Conservation (phyloP, 2,797 vertebrate species). For the Lycodopsis pacificus region DNA sequence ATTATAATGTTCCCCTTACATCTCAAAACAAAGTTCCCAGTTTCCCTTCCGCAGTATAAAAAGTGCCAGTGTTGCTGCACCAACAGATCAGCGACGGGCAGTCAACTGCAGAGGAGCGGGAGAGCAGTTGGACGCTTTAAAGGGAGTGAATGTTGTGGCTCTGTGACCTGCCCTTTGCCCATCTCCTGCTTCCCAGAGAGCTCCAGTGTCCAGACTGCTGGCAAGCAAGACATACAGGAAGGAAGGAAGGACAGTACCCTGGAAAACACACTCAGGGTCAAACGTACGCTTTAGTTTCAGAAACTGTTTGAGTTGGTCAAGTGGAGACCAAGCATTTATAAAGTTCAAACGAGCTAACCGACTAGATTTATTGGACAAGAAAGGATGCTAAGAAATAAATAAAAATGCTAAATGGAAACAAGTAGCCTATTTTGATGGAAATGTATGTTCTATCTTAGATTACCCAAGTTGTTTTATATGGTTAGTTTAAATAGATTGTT, state of each 20-base stretch:
- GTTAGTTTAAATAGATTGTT: background rate
- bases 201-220: slow-evolving; percentile 47
- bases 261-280: slow-evolving; percentile 13
- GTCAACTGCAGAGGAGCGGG: slow-evolving; percentile 7
- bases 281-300: background rate
- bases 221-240: slow-evolving; percentile 7
- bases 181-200: slow-evolving; percentile 42
- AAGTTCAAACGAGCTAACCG: background rate
- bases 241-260: background rate
- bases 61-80: background rate
- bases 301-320: background rate
- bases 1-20: background rate
- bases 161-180: slow-evolving; percentile 56
- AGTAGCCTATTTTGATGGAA: background rate
- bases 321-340: background rate
- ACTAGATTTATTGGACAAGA: background rate
- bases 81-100: slow-evolving; percentile 1
- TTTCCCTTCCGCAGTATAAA: background rate
- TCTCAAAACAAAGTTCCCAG: background rate
- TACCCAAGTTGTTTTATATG: background rate
- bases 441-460: background rate
- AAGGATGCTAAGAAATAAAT: background rate
- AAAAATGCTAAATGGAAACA: background rate
- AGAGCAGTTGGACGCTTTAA: slow-evolving; percentile 36
- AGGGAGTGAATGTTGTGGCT: slow-evolving; percentile 15